Evolutionary conservation across 2,797 vertebrate species (phyloP), one percentile per base, ranked within the genome.

Genomic region (Remorina albescens): DNA sequence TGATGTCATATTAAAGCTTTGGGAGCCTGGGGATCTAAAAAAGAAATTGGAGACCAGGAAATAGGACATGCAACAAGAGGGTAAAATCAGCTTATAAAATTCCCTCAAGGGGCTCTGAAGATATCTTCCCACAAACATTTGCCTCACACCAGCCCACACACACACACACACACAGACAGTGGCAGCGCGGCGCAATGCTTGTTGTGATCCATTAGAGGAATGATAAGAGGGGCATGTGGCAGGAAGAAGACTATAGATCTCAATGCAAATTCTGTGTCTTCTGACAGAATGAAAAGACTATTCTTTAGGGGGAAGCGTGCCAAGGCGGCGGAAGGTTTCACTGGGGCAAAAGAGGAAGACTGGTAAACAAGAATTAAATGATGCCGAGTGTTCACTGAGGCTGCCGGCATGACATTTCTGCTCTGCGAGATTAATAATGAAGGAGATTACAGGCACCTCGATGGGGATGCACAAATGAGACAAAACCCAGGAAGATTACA

Each of bases 361-460:
- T 81, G 78, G 89, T 92, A 93, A 94, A 93, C 91, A 91, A 85
- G 76, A 90, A 91, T 82, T 90, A 91, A 90, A 92, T 86, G 85
- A 92, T 83, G 88, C 68, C 15, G 69, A 59, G 70, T 84, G 84
- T 71, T 74, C 76, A 39, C 59, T 36, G 73, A 86, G 83, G 69
- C 89, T 86, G 81, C 75, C 73, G 49, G 67, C 60, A 55, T 93
- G 92, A 94, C 92, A 92, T 95, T 94, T 94, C 89, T 89, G 84
- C 86, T 90, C 76, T 9, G 70, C 70, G 82, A 91, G 88, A 94
- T 94, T 92, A 94, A 95, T 94, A 94, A 94, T 90, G 83, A 92
- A 93, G 86, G 84, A 91, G 92, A 94, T 94, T 94, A 94, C 86
- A 90, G 91, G 82, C 88, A 88, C 86, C 91, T 92, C 81, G 58